Percentiles rank a stretch among this genome's conserved stretches.
Evolutionary conservation across 1,140 invertebrate species (phyloP).

Genomic region (Micrasema longulum): DNA sequence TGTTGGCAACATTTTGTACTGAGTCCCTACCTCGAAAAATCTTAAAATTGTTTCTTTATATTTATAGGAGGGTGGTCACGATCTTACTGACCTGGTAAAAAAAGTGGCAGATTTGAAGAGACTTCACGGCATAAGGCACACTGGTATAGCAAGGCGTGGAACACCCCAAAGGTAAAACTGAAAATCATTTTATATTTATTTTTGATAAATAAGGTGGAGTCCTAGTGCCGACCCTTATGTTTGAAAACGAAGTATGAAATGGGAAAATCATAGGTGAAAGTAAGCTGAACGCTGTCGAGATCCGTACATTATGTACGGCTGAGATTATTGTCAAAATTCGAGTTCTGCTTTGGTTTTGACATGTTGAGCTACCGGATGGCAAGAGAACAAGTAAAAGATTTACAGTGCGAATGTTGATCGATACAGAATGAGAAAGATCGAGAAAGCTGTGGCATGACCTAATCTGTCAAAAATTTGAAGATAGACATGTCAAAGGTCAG

Average conservation of each 20-base stretch:
- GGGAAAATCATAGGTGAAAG: too few species aligned
- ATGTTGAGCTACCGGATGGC: not conserved
- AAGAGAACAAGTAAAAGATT: not conserved
- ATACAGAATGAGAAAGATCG: too few species aligned
- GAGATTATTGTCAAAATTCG: too few species aligned
- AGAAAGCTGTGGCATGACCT: too few species aligned
- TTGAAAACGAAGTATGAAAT: too few species aligned
- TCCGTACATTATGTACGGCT: too few species aligned
- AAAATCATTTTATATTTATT: not conserved
- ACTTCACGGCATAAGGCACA: conserved; percentile 66
- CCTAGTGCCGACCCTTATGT: not conserved
- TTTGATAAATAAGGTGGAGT: not conserved
- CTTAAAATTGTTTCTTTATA: conserved; percentile 5
- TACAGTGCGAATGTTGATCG: too few species aligned
- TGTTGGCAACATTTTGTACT: too few species aligned
- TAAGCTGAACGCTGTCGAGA: not conserved
- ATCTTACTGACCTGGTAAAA: conserved; percentile 78
- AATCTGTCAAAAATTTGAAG: too few species aligned
- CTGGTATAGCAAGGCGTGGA: conserved; percentile 38
- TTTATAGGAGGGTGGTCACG: conserved; percentile 75
- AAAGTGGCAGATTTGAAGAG: conserved; percentile 79
- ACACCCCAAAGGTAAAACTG: conserved; percentile 39
- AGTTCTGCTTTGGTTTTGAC: not conserved
- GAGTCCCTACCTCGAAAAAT: too few species aligned
- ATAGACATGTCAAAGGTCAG: too few species aligned